Base-by-base conservation (phyloP, 1,140 invertebrate genomes). In the Ctenoplectra terminalis region DNA sequence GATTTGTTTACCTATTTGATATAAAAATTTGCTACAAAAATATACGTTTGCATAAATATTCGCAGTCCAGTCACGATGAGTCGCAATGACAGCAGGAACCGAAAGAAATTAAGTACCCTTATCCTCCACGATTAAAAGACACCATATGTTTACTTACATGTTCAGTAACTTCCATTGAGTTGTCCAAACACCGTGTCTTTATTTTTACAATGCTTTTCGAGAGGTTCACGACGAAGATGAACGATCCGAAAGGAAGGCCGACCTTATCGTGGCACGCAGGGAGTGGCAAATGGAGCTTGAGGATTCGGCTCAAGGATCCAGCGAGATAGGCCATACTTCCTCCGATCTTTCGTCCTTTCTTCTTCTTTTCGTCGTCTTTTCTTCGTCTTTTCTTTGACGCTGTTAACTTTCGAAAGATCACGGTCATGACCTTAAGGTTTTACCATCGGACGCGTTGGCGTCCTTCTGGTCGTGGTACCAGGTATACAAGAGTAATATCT, bases 371-470 rank as follows among this genome's bases (percentile, higher is more conserved):
- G n/a, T n/a, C n/a, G n/a, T n/a, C n/a, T n/a, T n/a, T n/a, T n/a
- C n/a, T n/a, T n/a, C n/a, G n/a, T n/a, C n/a, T n/a, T n/a, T n/a
- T 67, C 83, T 80, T 83, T 75, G 84, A 73, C 82, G 83, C 58
- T 83, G 54, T 83, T 71, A 71, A 85, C 84, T 87, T 87, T 87
- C 85, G 71, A 86, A 87, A 87, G 63, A 63, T 79, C 75, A 67
- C 58, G 26, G 74, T 31, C 69, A 23, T 46, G 67, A 37, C 76
- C 80, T 70, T 40, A 60, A n/a, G 15, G 17, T 60, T 31, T 9
- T 15, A 11, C 74, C 69, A 60, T 52, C 56, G 13, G 52, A 20
- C 26, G 70, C 52, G 8, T 31, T 40, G 54, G 7, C 56, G 83
- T 71, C 82, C 82, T 84, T 73, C 74, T 58, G 63, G 52, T 46